Conservation (phyloP, 2,888 invertebrate species). For the Andricus quercusramuli region DNA sequence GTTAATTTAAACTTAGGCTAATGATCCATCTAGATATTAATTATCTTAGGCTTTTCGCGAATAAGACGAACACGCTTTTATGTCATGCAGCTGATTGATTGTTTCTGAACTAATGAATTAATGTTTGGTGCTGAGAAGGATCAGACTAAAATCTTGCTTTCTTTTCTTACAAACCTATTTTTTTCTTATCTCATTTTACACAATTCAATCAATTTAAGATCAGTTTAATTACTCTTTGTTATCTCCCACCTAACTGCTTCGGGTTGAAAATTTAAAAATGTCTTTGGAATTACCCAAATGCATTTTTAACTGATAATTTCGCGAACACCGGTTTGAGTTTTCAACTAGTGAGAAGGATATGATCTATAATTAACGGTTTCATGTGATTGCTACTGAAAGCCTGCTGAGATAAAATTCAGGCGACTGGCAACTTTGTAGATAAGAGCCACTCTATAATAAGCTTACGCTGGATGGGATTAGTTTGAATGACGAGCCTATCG, state of each 20-base stretch:
- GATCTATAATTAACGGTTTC: conserved; percentile 4
- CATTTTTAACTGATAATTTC: background rate
- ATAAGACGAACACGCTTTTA: background rate
- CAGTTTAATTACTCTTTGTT: background rate
- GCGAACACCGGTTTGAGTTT: background rate
- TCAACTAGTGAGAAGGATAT: background rate
- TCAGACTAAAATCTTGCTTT: no score
- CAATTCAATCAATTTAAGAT: conserved; percentile 25
- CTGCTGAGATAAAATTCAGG: background rate
- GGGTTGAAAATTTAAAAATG: background rate
- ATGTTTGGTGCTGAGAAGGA: background rate
- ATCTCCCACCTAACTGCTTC: no score
- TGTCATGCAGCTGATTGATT: conserved; percentile 11
- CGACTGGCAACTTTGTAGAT: conserved; percentile 8
- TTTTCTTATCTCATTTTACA: background rate
- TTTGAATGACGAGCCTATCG: conserved; percentile 38
- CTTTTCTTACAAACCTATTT: background rate
- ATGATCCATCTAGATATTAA: conserved; percentile 6
- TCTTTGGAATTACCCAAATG: background rate
- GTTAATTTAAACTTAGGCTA: background rate
- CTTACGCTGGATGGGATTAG: background rate
- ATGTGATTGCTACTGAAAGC: background rate
- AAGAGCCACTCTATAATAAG: background rate
- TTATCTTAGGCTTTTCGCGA: background rate
- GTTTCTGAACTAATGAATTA: background rate